Evolutionary conservation across 2,113 vertebrate genomes (phyloP).

Genomic region (Gymnogyps californianus): DNA sequence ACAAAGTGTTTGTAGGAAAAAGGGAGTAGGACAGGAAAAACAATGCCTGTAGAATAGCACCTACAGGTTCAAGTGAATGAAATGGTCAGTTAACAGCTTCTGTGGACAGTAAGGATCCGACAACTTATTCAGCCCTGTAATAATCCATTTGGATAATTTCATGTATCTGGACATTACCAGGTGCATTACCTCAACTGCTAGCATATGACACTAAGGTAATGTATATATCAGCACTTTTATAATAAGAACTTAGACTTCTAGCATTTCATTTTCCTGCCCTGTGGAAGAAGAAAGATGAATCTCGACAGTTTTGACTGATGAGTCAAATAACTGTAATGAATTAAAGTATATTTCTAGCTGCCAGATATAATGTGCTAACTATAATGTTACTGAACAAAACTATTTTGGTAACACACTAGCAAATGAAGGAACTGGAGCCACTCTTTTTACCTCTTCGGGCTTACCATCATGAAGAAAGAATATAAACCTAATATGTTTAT

Average conservation of each 20-base stretch:
- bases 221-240: not conserved
- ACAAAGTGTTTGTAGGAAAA: not conserved
- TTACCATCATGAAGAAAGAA: not conserved
- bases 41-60: not conserved
- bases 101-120: not conserved
- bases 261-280: not conserved
- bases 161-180: not conserved
- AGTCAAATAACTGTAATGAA: conserved; percentile 13
- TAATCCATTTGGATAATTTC: not conserved
- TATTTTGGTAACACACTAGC: not conserved
- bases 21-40: not conserved
- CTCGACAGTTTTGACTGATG: not conserved
- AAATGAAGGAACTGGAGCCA: not conserved
- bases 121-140: not conserved
- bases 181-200: not conserved
- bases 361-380: not conserved
- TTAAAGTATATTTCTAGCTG: conserved; percentile 13
- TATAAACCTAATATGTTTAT: not conserved
- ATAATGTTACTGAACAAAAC: not conserved
- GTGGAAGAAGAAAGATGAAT: not conserved
- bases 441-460: not conserved
- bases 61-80: not conserved
- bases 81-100: not conserved
- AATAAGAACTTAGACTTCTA: not conserved
- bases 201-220: not conserved